Evolutionary conservation across 2,797 vertebrate genomes (phyloP).

Genomic region (Mormyrops attenuatus): DNA sequence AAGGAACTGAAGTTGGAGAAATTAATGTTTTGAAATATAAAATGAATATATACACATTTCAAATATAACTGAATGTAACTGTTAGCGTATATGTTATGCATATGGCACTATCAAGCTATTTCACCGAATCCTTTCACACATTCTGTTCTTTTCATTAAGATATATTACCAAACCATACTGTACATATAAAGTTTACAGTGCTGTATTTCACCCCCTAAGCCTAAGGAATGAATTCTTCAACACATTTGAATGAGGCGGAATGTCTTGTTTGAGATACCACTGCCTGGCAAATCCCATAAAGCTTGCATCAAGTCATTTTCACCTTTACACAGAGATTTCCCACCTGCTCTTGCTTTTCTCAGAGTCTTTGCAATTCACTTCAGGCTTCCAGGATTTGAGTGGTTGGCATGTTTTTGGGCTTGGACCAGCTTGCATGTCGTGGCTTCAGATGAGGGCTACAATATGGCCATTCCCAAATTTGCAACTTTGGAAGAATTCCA

Average conservation of each 20-base stretch:
- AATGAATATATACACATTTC: background rate
- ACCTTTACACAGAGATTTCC: background rate
- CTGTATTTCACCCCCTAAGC: background rate
- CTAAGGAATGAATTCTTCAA: background rate
- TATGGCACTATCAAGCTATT: background rate
- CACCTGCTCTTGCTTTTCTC: background rate
- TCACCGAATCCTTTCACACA: background rate
- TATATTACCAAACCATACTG: background rate
- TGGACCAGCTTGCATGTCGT: background rate
- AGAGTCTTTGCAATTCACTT: background rate
- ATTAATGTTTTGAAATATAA: background rate
- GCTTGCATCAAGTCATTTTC: conserved; percentile 1
- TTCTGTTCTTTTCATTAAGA: background rate
- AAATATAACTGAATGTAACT: background rate
- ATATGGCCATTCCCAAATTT: background rate
- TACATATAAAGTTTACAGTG: background rate
- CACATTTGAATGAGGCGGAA: background rate
- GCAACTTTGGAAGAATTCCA: background rate
- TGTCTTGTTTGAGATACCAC: background rate
- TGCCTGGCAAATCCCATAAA: background rate
- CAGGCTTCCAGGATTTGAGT: background rate
- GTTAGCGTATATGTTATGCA: background rate
- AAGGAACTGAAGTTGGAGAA: background rate
- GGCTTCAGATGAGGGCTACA: background rate
- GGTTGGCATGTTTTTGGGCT: background rate